Conservation (phyloP, 2,888 invertebrate genomes). For the Dichetophora obliterata region DNA sequence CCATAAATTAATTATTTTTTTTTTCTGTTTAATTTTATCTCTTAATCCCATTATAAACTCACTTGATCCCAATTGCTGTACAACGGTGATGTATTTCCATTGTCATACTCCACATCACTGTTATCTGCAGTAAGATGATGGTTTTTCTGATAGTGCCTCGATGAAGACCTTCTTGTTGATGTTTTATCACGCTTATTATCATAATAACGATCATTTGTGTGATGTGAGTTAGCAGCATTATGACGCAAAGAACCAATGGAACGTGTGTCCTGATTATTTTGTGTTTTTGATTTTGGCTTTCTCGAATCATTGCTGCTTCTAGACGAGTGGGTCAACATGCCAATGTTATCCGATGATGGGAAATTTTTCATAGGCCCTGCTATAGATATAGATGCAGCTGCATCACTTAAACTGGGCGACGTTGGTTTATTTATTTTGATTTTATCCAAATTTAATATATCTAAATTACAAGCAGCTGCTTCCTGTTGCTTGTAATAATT, state of each 20-base stretch:
- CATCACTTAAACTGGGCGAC: slow-evolving; percentile 58
- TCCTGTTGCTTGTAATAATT: slow-evolving; percentile 51
- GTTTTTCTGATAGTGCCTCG: slow-evolving; percentile 53
- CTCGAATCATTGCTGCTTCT: slow-evolving; percentile 63
- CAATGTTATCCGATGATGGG: slow-evolving; percentile 61
- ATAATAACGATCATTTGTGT: slow-evolving; percentile 54
- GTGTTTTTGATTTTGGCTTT: slow-evolving; percentile 49
- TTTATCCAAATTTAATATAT: slow-evolving; percentile 61
- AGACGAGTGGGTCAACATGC: slow-evolving; percentile 63
- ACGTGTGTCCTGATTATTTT: slow-evolving; percentile 48
- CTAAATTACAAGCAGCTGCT: slow-evolving; percentile 57
- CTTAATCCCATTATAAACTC: slow-evolving; percentile 15
- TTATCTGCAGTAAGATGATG: slow-evolving; percentile 60
- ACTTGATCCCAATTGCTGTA: slow-evolving; percentile 80
- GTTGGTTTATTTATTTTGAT: slow-evolving; percentile 51
- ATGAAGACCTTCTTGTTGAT: slow-evolving; percentile 52
- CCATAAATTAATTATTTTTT: too few relatives aligned
- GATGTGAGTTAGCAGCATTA: slow-evolving; percentile 56
- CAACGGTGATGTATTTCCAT: slow-evolving; percentile 75
- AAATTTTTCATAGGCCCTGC: slow-evolving; percentile 51
- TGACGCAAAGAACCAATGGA: slow-evolving; percentile 57
- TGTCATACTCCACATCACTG: slow-evolving; percentile 73
- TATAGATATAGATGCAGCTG: slow-evolving; percentile 41
- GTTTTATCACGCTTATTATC: slow-evolving; percentile 55
- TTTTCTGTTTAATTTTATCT: neutral